Base-by-base conservation (phyloP, 2,888 invertebrate genomes). In the Rosalia funebris region DNA sequence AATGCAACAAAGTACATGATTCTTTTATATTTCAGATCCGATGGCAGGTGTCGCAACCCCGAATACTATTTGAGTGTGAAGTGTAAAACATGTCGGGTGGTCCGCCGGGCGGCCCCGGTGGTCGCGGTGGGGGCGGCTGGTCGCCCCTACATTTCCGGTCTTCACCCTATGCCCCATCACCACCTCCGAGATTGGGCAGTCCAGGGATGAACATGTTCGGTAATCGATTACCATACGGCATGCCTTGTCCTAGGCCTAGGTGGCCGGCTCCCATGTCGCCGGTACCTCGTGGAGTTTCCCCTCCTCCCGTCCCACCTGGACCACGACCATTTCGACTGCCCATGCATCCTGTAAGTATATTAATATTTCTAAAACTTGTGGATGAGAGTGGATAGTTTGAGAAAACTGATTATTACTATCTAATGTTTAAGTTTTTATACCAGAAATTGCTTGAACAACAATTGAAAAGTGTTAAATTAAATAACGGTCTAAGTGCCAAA, bases 91-190 rank as follows among this genome's bases (percentile, higher is more conserved):
- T 75, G 85, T 84, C 82, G 62, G 75, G 72, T 71, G 72, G 74
- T 42, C 66, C 67, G 85, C 85, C 82, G 55, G 76, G 73, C 73
- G 70, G 74, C 44, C 72, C 70, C 59, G 73, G 73, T 46, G 72
- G 73, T 57, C 69, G 71, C 62, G 71, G 71, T 81, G 77, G 82
- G 83, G 76, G 82, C 82, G 77, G 84, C 84, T 80, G 80, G 75
- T 88, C 89, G 47, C 85, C 87, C 37, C 83, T 85, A 65, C 86
- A 89, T 73, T 91, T 88, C 80, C 87, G 91, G 31, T 89, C 89
- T 10, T 91, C 91, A 32, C 91, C 92, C 46, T 91, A 91, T 85
- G 87, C 88, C 5, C 89, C 90, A 1, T 89, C 90, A 69, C 90
- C 91, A 0, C 89, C 90, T n/a, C 90, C 88, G 62, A 87, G 89